These are phyloP conservation scores for Aradophagus sp. DNA, from an alignment of 1,140 invertebrate genomes.

Conservation along the genomic window DNA sequence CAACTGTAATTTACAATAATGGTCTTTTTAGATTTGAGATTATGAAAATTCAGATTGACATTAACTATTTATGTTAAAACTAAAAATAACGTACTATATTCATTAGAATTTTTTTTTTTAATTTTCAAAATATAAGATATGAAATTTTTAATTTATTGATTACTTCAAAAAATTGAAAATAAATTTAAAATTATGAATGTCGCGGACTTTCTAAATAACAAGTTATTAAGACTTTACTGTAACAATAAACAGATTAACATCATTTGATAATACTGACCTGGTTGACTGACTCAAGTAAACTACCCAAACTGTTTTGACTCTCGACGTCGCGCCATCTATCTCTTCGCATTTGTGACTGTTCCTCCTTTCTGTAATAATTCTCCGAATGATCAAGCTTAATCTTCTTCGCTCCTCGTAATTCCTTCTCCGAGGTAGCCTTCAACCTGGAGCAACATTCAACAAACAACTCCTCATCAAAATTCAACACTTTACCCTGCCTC, in stretches of 20 bases:
- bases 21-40: no score
- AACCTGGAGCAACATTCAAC: constrained; percentile 72
- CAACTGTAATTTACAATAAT: constrained; percentile 60
- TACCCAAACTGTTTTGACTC: constrained; percentile 71
- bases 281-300: constrained; percentile 71
- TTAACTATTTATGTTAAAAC: no score
- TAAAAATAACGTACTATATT: no score
- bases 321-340: constrained; percentile 70
- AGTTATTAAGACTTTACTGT: no score
- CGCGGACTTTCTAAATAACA: no score
- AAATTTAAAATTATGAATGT: no score
- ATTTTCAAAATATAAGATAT: no score
- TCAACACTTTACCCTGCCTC: constrained; percentile 69
- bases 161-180: no score
- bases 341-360: constrained; percentile 59
- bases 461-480: constrained; percentile 71
- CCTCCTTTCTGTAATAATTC: constrained; percentile 63
- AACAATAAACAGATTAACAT: no score
- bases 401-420: constrained; percentile 70
- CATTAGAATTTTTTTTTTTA: no score
- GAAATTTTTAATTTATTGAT: no score
- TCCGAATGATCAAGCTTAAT: constrained; percentile 71
- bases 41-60: no score
- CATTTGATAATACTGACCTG: constrained; percentile 58
- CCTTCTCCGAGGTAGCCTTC: constrained; percentile 72